phyloP scores from a whole-genome alignment of 2,113 vertebrate species.

The Ciconia maguari region DNA sequence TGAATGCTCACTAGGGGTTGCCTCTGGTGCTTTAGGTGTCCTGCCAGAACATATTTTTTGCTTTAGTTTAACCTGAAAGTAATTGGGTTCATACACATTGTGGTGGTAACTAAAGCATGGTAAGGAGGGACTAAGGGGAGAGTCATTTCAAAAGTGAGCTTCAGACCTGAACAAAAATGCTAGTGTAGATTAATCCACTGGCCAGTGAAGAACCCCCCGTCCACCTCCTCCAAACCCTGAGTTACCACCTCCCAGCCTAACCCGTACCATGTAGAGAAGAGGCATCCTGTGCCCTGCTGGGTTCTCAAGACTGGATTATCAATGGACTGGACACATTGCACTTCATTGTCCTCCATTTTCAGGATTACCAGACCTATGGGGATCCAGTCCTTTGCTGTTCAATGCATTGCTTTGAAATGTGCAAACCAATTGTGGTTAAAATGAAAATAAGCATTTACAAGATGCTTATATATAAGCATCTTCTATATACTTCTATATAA shows the following conservation, averaged over 20 bases:
- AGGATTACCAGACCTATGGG: neutral
- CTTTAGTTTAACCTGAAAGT: neutral
- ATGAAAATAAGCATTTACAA: neutral
- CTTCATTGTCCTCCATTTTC: neutral
- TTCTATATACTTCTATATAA: neutral
- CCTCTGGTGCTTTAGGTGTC: neutral
- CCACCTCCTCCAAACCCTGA: neutral
- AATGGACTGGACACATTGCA: accelerated
- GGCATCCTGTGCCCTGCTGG: neutral
- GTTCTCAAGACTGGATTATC: neutral
- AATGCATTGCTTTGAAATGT: neutral
- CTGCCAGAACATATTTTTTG: neutral
- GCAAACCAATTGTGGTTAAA: neutral
- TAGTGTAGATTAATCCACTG: neutral
- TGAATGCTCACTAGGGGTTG: neutral
- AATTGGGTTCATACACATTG: neutral
- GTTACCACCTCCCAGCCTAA: neutral
- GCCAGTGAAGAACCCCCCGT: neutral
- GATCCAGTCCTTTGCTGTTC: neutral
- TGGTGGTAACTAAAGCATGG: neutral
- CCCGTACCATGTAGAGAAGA: neutral
- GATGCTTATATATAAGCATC: neutral
- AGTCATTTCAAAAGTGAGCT: neutral
- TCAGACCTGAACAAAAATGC: neutral
- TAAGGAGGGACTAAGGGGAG: neutral